Base-by-base conservation (phyloP, 2,888 invertebrate genomes). In the Cosmia trapezina region DNA sequence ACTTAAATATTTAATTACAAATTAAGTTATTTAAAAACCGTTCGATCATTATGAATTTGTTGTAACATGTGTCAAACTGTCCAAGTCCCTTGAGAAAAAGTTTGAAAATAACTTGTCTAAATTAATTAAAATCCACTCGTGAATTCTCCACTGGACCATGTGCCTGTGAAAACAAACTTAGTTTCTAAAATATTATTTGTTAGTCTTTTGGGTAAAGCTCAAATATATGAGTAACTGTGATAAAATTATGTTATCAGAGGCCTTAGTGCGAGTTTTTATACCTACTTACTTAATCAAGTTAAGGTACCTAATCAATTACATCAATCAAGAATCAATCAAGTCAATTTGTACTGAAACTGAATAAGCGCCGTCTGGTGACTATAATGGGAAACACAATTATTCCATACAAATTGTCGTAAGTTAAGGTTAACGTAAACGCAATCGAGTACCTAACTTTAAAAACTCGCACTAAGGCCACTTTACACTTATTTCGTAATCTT, bases 41-140 rank as follows among this genome's bases (percentile, higher is more conserved):
- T 62, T 81, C 74, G 65, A 83, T 83, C 80, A 74, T 80, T 63
- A 81, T 69, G 64, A 68, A 65, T 71, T 70, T 59, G 37, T 65
- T 68, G 7, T 49, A 69, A 69, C 71, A 80, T 47, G 56, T 56
- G 69, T 75, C 70, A 83, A 83, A 81, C 81, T 74, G 74, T 74
- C 68, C 45, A 69, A 83, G 14, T 83, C 84, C 65, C 70, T 33
- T 14, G 80, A 22, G 68, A 74, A 68, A 74, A 67, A 70, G 63
- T 68, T 70, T 47, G 70, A 59, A 74, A 83, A 74, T 83, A 79
- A 81, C 70, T 83, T 70, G 73, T 83, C 17, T 33, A 64, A 78
- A 67, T 78, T 78, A 70, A 80, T 81, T 82, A 81, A 80, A 79
- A 73, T 45, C 49, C 69, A 70, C 49, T 66, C 68, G 54, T 62